Evolutionary conservation across 2,888 invertebrate species (phyloP).

Genomic region (Muscina levida): DNA sequence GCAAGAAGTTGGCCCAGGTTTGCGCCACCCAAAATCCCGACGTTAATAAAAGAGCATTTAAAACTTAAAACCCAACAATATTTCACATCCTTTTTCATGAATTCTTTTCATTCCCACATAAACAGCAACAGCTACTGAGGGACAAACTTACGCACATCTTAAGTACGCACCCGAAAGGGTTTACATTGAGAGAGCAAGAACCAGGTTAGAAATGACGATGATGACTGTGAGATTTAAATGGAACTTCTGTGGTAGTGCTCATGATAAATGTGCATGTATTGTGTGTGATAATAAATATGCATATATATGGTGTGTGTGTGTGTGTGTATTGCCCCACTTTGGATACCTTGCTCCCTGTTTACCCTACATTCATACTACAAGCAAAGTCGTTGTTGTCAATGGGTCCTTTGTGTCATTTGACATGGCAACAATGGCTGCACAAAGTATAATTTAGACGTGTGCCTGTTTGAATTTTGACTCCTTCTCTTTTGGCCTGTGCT

Average conservation of each 20-base stretch:
- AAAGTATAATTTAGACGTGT: no score
- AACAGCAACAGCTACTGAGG: no score
- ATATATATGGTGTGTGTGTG: no score
- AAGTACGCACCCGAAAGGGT: constrained; percentile 13
- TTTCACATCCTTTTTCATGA: background rate
- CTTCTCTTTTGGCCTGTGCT: background rate
- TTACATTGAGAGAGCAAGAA: no score
- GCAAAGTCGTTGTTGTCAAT: background rate
- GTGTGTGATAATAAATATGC: no score
- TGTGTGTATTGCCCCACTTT: constrained; percentile 9
- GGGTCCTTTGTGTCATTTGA: background rate
- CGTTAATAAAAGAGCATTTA: constrained; percentile 9
- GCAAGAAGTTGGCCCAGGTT: background rate
- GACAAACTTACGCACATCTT: background rate
- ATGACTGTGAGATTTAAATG: background rate
- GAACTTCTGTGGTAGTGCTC: background rate
- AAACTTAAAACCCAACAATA: background rate
- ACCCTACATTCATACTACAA: background rate
- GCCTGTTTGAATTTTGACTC: background rate
- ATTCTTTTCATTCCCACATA: background rate
- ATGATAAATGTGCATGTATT: no score
- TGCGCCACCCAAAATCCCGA: background rate
- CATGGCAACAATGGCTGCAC: no score
- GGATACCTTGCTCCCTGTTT: background rate
- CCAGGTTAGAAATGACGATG: background rate